A percentile compares a stretch with the other conserved stretches of the same genome.
Evolutionary conservation across 1,140 invertebrate species (phyloP).

Genomic region (Papilio polytes): DNA sequence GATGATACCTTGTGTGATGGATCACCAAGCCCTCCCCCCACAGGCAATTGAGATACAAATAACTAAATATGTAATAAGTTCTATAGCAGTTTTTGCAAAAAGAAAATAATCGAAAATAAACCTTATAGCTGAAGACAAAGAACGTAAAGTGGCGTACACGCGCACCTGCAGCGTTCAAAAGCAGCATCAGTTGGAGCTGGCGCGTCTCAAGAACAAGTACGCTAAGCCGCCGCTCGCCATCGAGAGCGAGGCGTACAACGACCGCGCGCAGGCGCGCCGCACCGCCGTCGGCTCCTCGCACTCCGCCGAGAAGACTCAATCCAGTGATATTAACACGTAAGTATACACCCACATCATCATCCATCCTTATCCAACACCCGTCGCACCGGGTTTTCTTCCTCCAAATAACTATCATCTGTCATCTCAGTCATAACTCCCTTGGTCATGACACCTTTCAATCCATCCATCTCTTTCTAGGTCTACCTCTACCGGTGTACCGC

Average conservation of each 20-base stretch:
- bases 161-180: slow-evolving; percentile 72
- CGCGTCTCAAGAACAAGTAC: slow-evolving; percentile 92
- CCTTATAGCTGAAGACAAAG: slow-evolving; percentile 66
- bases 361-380: too few relatives aligned
- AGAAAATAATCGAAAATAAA: slow-evolving; percentile 7
- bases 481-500: too few relatives aligned
- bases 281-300: slow-evolving; percentile 92
- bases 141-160: slow-evolving; percentile 69
- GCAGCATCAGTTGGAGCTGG: slow-evolving; percentile 89
- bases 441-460: too few relatives aligned
- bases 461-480: too few relatives aligned
- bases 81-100: too few relatives aligned
- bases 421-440: too few relatives aligned
- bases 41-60: too few relatives aligned
- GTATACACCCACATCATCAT: slow-evolving; percentile 50
- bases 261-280: slow-evolving; percentile 91
- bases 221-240: slow-evolving; percentile 86
- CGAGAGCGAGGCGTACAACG: slow-evolving; percentile 86
- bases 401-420: too few relatives aligned
- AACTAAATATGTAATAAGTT: too few relatives aligned
- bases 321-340: slow-evolving; percentile 91
- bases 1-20: too few relatives aligned
- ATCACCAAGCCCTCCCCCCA: too few relatives aligned
- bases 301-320: slow-evolving; percentile 92
- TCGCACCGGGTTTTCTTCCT: too few relatives aligned